Evolutionary conservation across 2,888 invertebrate genomes (phyloP).

Genomic region (Diplazon laetatorius): DNA sequence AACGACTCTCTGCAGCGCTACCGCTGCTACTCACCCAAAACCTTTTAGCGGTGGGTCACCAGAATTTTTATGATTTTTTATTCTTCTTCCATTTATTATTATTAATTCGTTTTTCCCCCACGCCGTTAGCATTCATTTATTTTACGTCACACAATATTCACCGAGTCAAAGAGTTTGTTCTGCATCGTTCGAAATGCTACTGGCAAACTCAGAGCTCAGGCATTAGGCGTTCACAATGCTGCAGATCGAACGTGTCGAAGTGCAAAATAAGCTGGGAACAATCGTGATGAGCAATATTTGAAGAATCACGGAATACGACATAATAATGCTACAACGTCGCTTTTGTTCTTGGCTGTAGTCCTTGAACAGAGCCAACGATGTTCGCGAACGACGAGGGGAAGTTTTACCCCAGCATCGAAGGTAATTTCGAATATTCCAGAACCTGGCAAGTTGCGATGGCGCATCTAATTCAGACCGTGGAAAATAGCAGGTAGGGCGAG

Average conservation of each 20-base stretch:
- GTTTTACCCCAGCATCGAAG: conserved; percentile 51
- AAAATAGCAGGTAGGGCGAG: conserved; percentile 49
- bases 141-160: conserved; percentile 30
- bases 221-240: too few relatives aligned
- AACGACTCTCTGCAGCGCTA: background rate
- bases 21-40: background rate
- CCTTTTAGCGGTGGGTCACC: conserved; percentile 13
- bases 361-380: background rate
- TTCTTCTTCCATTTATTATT: background rate
- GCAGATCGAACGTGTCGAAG: too few relatives aligned
- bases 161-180: background rate
- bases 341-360: conserved; percentile 20
- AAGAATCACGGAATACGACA: background rate
- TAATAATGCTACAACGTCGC: background rate
- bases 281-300: conserved; percentile 10
- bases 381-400: conserved; percentile 4
- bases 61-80: background rate
- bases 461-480: conserved; percentile 54
- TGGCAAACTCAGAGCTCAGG: background rate
- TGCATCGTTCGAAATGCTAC: background rate
- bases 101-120: background rate
- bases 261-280: background rate
- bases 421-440: conserved; percentile 58
- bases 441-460: conserved; percentile 52
- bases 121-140: conserved; percentile 16